These are phyloP conservation scores for Cryptocephalus primarius DNA, from an alignment of 2,888 invertebrate species.

Conservation along the genomic window DNA sequence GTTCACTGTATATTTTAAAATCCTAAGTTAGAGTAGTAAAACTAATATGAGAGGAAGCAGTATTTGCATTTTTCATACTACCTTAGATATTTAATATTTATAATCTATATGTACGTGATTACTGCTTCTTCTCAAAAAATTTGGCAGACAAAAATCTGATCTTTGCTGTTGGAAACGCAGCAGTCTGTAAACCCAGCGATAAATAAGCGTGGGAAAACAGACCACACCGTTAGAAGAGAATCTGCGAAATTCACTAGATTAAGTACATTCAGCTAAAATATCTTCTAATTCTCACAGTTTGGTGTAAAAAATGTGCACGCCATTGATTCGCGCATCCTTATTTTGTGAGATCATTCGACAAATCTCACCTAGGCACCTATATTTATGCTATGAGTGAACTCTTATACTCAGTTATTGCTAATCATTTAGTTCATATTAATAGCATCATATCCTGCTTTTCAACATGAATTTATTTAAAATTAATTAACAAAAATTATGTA, in stretches of 20 bases:
- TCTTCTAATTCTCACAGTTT: background rate
- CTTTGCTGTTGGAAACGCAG: constrained; percentile 24
- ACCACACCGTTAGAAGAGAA: constrained; percentile 21
- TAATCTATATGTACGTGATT: constrained; percentile 22
- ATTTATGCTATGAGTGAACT: constrained; percentile 34
- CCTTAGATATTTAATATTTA: constrained; percentile 17
- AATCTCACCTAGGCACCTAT: constrained; percentile 33
- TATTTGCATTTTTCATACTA: constrained; percentile 15
- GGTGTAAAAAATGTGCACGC: constrained; percentile 12
- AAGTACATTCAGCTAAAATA: constrained; percentile 7
- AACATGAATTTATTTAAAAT: no score
- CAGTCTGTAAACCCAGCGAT: constrained; percentile 16
- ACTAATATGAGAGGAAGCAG: constrained; percentile 33
- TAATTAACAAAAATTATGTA: background rate
- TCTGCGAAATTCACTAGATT: constrained; percentile 18
- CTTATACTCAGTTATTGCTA: constrained; percentile 35
- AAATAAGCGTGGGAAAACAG: constrained; percentile 4
- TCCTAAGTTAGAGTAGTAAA: constrained; percentile 33
- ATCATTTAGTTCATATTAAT: constrained; percentile 33
- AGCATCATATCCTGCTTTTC: constrained; percentile 14
- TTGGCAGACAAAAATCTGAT: constrained; percentile 38
- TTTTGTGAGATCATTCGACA: constrained; percentile 24
- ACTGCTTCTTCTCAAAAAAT: constrained; percentile 31
- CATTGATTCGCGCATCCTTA: constrained; percentile 26
- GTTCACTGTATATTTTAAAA: constrained; percentile 34